Evolutionary conservation across 2,797 vertebrate species (phyloP), one percentile per base, ranked within the genome.

Genomic region (Lacerta agilis): DNA sequence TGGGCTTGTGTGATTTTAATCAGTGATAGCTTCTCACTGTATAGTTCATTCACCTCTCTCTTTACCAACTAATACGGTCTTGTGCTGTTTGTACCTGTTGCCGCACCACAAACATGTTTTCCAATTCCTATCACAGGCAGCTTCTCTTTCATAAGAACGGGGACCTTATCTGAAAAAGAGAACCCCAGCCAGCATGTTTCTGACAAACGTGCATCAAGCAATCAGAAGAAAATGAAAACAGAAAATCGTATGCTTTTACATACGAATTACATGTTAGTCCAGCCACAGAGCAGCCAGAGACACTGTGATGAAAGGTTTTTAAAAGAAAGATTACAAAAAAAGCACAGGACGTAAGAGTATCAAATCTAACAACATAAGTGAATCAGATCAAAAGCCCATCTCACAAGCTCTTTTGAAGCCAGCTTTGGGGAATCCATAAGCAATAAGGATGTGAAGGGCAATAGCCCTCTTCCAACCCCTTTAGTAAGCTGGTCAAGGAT

Each of bases 71-170:
- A 82, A 20, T 29, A 64, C 20, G 23, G 61, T 64, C 17, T 71
- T 49, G 23, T 0, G 0, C 61, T 66, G 89, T 89, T 89, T 91
- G 43, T 94, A 99, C 99, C 99, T 97, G 99, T 99, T 0, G 98
- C 99, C 18, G 97, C 97, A 88, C 99, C 98, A 95, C 99, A 99
- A 79, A 99, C 93, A 92, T 99, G 99, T 88, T 99, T 99, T 25
- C 99, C 99, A 15, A 99, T 98, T 87, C 98, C 99, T 17, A 99
- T 97, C 49, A 99, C 91, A 0, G 98, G 97, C 17, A 98, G 93
- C 23, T 92, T 96, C 89, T 97, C 97, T 92, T 97, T 95, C 83
- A 75, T 91, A 79, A 99, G 95, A 90, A 98, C 72, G 45, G 98
- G 98, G 8, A 99, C 97, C 90, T 97, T 97, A 87, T 94, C 99